phyloP scores from a whole-genome alignment of 37 sponge, comb jelly and placozoan genomes.

The Hormiphora californensis region DNA sequence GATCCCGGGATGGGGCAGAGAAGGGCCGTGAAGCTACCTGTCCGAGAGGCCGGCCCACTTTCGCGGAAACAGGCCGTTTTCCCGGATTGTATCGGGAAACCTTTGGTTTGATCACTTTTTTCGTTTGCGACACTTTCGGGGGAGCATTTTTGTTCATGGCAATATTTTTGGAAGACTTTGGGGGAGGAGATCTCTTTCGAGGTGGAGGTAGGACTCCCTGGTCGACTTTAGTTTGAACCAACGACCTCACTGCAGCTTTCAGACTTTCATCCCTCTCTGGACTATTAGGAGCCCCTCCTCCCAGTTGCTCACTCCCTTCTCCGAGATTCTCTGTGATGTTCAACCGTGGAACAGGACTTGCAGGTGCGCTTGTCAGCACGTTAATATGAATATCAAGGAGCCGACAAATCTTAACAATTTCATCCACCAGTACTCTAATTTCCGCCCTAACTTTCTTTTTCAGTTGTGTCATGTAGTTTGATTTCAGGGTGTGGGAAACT shows the following conservation, averaged over 20 bases:
- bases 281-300: conserved; percentile 3
- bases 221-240: neutral
- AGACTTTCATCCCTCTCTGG: conserved; percentile 50
- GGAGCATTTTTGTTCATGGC: conserved; percentile 5
- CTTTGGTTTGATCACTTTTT: conserved; percentile 27
- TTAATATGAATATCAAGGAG: conserved; percentile 12
- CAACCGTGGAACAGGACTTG: neutral
- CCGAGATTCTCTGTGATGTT: neutral
- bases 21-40: neutral
- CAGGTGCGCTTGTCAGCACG: neutral
- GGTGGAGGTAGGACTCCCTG: neutral
- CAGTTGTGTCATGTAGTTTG: conserved; percentile 47
- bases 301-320: neutral
- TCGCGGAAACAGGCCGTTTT: conserved; percentile 2
- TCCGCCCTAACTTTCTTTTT: conserved; percentile 9
- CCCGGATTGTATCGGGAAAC: neutral
- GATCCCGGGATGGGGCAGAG: neutral
- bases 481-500: conserved; percentile 1
- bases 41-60: neutral
- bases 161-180: neutral
- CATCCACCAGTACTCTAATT: neutral
- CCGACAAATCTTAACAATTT: neutral
- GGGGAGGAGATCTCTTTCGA: too few species aligned
- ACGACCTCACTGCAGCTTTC: conserved; percentile 20
- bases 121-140: neutral